A percentile compares a stretch with the other conserved stretches of the same genome.
These are phyloP conservation scores for Heliconius eleuchia DNA, from an alignment of 1,140 invertebrate genomes.

Conservation along the genomic window DNA sequence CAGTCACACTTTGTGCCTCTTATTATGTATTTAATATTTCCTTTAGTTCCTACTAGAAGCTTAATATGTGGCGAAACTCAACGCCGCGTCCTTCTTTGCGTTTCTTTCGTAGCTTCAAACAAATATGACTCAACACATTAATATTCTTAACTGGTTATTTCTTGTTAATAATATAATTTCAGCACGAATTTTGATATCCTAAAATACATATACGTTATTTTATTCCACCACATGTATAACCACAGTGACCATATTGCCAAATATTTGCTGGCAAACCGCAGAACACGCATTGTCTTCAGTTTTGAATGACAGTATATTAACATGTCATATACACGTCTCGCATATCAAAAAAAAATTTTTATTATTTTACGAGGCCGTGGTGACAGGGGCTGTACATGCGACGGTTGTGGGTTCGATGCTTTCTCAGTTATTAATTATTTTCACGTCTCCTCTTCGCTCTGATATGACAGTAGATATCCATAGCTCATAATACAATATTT, in stretches of 20 bases:
- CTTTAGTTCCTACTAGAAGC: too few species aligned
- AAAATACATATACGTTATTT: not conserved
- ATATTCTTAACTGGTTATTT: not conserved
- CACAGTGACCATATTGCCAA: not conserved
- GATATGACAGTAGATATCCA: too few species aligned
- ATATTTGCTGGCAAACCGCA: slow-evolving; percentile 2
- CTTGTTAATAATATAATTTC: not conserved
- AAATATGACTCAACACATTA: not conserved
- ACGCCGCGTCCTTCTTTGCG: not conserved
- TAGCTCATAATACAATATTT: too few species aligned
- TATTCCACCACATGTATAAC: not conserved
- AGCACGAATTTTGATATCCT: not conserved
- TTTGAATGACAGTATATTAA: not conserved
- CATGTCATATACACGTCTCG: not conserved
- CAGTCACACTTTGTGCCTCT: too few species aligned
- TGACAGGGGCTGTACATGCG: too few species aligned
- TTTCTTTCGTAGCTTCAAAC: not conserved
- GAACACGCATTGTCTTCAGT: not conserved
- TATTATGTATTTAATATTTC: too few species aligned
- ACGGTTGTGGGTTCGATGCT: not conserved
- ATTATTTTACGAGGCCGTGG: too few species aligned
- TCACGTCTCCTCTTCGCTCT: too few species aligned
- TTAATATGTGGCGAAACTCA: too few species aligned
- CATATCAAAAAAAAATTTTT: not conserved
- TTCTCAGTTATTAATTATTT: not conserved